Evolutionary conservation across 1,140 invertebrate genomes (phyloP), one percentile per base, ranked within the genome.

Genomic region (Sogatella furcifera): DNA sequence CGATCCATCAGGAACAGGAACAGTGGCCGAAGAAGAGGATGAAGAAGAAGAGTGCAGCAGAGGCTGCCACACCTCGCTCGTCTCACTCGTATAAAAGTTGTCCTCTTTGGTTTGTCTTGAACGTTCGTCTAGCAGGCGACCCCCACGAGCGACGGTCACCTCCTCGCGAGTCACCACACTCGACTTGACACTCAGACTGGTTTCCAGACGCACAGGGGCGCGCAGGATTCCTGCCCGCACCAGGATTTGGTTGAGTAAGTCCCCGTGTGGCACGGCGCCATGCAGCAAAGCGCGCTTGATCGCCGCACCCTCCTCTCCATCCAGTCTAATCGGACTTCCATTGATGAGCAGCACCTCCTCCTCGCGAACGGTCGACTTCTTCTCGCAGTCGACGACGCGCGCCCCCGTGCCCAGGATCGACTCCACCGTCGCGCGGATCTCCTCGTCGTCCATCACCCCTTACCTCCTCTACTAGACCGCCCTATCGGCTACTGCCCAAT

Each of bases 381-480:
- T 87, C 68, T 88, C 83, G 69, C 85, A 88, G 70, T 88, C 86
- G 44, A 88, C 79, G 55, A 89, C 84, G 73, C 84, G 83, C 9
- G 80, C 84, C 34, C 84, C 84, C 59, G 84, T 85, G 59, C 86
- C 86, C 55, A 88, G 80, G 53, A 89, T 81, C 57, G 84, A 83
- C 72, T 88, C 85, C 34, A 89, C 86, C 46, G 86, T 87, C 64
- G 85, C 86, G 67, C 87, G 84, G 58, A 88, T 85, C 70, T 88
- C 84, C 62, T 77, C 74, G 72, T 88, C 84, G 69, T 87, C 84
- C 81, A 88, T 86, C 44, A n/a, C 49, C 52, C 34, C 34, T 38
- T 2, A 11, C 34, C 34, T 5, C 34, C 34, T 38, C 34, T 38
- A 38, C 9, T 4, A 38, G 34, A 5, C 11, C 34, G 9, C 34